phyloP scores from a whole-genome alignment of 1,140 invertebrate species.

The Kradibia gibbosae region DNA sequence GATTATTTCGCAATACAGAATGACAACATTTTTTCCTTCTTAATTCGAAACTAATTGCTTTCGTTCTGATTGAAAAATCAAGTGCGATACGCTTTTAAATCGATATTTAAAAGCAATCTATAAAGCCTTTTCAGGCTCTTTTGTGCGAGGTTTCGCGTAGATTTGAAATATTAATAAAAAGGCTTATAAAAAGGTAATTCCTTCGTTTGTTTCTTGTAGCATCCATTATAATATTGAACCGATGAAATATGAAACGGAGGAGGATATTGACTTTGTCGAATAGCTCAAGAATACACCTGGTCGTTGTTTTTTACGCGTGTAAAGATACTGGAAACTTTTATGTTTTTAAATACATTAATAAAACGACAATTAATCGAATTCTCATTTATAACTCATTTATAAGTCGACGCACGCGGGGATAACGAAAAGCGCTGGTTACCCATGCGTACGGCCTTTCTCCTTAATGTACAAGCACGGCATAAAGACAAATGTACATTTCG shows the following conservation, averaged over 20 bases:
- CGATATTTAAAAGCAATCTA: too few relatives aligned
- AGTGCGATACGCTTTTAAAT: slow-evolving; percentile 1
- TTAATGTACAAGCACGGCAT: too few relatives aligned
- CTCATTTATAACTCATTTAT: too few relatives aligned
- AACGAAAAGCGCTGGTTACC: too few relatives aligned
- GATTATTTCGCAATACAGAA: background rate
- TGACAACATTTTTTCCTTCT: background rate
- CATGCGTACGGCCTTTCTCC: too few relatives aligned
- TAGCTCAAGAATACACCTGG: too few relatives aligned
- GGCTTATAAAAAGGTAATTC: background rate
- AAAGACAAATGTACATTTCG: too few relatives aligned
- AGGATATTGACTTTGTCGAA: too few relatives aligned
- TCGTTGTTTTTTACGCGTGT: background rate
- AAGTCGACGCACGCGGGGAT: too few relatives aligned
- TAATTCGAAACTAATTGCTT: background rate
- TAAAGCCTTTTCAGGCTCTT: too few relatives aligned
- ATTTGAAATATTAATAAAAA: background rate
- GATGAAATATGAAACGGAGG: background rate
- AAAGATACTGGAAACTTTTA: background rate
- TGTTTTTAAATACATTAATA: background rate
- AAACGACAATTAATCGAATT: background rate
- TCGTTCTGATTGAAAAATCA: too few relatives aligned
- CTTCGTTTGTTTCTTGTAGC: background rate
- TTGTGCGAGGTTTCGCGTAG: background rate
- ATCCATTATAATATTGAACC: background rate